Percentiles rank a stretch among this genome's conserved stretches.
Conservation (phyloP, 2,113 vertebrate species). For the Geococcyx californianus region DNA sequence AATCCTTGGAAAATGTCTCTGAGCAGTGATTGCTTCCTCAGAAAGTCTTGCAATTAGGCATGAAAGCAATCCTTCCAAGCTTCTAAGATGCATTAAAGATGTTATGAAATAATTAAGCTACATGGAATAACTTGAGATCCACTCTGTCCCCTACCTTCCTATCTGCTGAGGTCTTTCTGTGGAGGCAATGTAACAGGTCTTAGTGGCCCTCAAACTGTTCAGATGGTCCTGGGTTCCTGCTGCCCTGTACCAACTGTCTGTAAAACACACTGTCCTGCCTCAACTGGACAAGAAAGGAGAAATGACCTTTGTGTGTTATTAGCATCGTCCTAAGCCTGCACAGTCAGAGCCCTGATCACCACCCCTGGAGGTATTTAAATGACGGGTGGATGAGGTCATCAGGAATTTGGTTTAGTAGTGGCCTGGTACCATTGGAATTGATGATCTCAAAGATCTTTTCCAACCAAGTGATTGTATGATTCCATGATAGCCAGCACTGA, state of each 20-base stretch:
- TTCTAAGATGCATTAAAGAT: conserved; percentile 27
- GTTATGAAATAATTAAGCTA: conserved; percentile 36
- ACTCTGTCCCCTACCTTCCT: neutral
- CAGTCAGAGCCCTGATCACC: neutral
- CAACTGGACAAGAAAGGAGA: neutral
- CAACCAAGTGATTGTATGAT: too few relatives aligned
- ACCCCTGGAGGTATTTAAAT: too few relatives aligned
- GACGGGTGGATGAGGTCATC: too few relatives aligned
- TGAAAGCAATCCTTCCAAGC: conserved; percentile 8
- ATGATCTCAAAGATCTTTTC: too few relatives aligned
- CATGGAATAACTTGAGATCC: neutral
- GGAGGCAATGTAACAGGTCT: neutral
- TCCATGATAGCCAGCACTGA: neutral
- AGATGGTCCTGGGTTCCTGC: neutral
- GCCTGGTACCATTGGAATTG: too few relatives aligned
- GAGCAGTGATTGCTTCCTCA: conserved; percentile 34
- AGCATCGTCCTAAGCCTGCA: neutral
- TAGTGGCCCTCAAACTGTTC: neutral
- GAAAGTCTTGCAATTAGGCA: conserved; percentile 44
- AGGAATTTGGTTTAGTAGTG: too few relatives aligned
- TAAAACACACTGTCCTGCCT: neutral
- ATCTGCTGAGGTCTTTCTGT: neutral
- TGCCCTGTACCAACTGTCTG: neutral
- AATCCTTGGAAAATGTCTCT: conserved; percentile 52
- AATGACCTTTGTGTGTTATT: neutral